Base-by-base conservation (phyloP, 2,797 vertebrate species). In the Anabas testudineus region DNA sequence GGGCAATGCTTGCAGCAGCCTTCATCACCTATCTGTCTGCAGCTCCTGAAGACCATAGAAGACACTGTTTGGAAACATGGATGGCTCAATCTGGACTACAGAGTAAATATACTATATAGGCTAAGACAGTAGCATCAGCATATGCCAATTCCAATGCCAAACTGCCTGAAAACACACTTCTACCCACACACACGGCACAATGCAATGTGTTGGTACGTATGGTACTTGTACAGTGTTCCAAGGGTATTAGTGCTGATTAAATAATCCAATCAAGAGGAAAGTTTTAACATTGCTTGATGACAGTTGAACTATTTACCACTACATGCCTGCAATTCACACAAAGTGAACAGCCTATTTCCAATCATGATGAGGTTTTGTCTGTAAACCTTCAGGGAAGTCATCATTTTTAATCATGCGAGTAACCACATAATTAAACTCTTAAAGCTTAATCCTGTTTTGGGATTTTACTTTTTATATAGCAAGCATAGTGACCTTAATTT, bases 1-100 rank as follows among this genome's bases (percentile, higher is more conserved):
- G 95, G 85, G 93, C 96, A 73, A 95, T 97, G 67, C 92, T 99
- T 34, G 96, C 97, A 54, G 96, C 97, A 76, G 97, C 97, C 16
- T 99, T 99, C 88, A 96, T 99, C 89, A 97, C 97, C 0, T 99
- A 99, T 75, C 94, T 99, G 82, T 97, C 97, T 63, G 95, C 97
- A 45, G 96, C 97, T 68, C 90, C 97, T 0, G 98, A 99, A 78
- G 95, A 95, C 88, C 94, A 94, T 67, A 95, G 97, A 72, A 95
- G 93, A 88, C 86, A 65, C 72, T 96, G 95, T 82, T 91, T 98
- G 79, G 94, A 97, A 83, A 89, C 92, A 36, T 99, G 98, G 97
- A 97, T 94, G 91, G 94, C 90, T 82, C 94, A 94, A 36, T 93
- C 95, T 61, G 94, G 92, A 77, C 93, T 99, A 70, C 95, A 97